Evolutionary conservation across 2,113 vertebrate species (phyloP).

Genomic region (Apus apus): DNA sequence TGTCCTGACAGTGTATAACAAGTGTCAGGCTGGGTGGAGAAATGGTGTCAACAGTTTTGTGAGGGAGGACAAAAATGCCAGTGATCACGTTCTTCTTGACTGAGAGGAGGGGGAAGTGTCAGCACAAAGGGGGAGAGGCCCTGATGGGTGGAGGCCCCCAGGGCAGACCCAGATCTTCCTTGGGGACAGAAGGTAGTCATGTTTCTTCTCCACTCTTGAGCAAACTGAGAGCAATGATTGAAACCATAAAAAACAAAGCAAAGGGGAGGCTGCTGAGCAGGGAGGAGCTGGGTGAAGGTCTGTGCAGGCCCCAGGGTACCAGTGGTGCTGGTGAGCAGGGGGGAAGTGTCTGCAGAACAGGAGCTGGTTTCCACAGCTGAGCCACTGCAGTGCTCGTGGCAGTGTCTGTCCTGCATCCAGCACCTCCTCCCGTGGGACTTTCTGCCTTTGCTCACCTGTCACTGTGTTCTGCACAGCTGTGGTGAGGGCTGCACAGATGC

Average conservation of each 20-base stretch:
- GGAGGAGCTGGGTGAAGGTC: background rate
- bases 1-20: background rate
- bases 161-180: background rate
- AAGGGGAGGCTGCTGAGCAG: background rate
- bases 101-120: background rate
- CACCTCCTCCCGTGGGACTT: background rate
- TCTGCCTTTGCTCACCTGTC: background rate
- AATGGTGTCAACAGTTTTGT: background rate
- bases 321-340: background rate
- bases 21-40: background rate
- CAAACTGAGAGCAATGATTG: background rate
- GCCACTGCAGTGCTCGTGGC: background rate
- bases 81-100: fast-evolving
- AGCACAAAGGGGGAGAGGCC: background rate
- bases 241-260: background rate
- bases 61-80: background rate
- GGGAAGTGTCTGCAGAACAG: background rate
- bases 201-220: background rate
- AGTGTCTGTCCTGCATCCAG: background rate
- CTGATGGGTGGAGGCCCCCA: background rate
- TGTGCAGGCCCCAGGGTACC: fast-evolving
- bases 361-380: background rate
- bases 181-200: background rate
- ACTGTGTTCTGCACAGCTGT: fast-evolving
- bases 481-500: background rate